These are phyloP conservation scores for Ptilodon capucinus DNA, from an alignment of 2,888 invertebrate species.

Conservation along the genomic window DNA sequence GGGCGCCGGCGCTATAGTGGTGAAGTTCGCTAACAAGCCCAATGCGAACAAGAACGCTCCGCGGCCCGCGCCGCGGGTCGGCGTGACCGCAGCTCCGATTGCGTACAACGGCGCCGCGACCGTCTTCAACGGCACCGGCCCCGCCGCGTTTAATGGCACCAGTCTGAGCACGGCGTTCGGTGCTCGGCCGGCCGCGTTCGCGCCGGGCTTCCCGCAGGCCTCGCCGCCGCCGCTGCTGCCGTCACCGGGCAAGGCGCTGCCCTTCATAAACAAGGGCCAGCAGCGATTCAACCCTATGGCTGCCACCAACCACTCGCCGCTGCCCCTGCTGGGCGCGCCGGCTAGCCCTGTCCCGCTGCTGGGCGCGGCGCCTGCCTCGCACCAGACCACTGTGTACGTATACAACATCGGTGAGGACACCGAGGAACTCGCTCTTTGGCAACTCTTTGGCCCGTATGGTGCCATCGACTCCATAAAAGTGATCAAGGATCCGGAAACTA, in stretches of 20 bases:
- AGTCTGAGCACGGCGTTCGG: slow-evolving; percentile 67
- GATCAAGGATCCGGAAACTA: slow-evolving; percentile 80
- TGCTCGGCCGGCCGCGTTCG: slow-evolving; percentile 63
- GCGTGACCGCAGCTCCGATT: slow-evolving; percentile 53
- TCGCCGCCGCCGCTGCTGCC: slow-evolving; percentile 76
- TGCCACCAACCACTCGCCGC: slow-evolving; percentile 68
- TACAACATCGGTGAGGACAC: slow-evolving; percentile 81
- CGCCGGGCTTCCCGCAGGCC: slow-evolving; percentile 70
- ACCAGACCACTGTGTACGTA: slow-evolving; percentile 80
- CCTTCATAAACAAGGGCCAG: slow-evolving; percentile 78
- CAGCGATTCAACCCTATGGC: slow-evolving; percentile 80
- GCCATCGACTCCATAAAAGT: slow-evolving; percentile 81
- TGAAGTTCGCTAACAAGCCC: slow-evolving; percentile 79
- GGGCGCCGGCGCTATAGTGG: slow-evolving; percentile 71
- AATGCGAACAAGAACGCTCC: slow-evolving; percentile 70
- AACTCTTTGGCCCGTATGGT: slow-evolving; percentile 79
- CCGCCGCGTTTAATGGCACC: slow-evolving; percentile 67
- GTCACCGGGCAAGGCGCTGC: slow-evolving; percentile 77
- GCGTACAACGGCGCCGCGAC: slow-evolving; percentile 71
- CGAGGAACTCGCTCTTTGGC: slow-evolving; percentile 79
- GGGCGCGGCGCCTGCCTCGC: slow-evolving; percentile 63
- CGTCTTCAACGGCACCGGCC: slow-evolving; percentile 65
- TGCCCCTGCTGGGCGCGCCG: slow-evolving; percentile 72
- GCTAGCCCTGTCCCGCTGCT: slow-evolving; percentile 73
- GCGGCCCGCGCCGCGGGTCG: slow-evolving; percentile 61